Evolutionary conservation across 2,888 invertebrate species (phyloP).

Genomic region (Leptinotarsa juncta): DNA sequence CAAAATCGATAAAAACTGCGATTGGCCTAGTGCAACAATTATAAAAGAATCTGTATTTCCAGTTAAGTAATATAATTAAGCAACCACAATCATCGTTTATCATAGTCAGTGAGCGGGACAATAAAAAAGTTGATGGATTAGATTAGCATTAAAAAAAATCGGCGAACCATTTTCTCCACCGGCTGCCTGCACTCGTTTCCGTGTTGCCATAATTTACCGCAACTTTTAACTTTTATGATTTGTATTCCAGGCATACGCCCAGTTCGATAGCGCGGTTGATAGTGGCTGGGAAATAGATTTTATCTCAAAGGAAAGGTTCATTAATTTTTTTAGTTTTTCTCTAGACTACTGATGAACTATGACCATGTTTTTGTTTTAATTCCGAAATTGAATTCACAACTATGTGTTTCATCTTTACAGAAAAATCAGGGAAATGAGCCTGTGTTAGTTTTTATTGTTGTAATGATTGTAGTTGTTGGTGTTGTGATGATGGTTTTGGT

Average conservation of each 20-base stretch:
- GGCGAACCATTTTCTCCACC: conserved; percentile 21
- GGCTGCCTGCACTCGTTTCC: conserved; percentile 18
- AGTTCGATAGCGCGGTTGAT: neutral
- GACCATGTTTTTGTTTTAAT: too few species aligned
- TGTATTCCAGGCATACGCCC: conserved; percentile 7
- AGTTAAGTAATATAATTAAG: conserved; percentile 21
- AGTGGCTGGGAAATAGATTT: neutral
- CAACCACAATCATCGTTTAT: conserved; percentile 17
- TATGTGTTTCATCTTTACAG: too few species aligned
- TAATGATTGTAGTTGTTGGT: too few species aligned
- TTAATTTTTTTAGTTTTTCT: too few species aligned
- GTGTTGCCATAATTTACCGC: conserved; percentile 21
- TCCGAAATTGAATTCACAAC: too few species aligned
- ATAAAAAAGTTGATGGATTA: conserved; percentile 13
- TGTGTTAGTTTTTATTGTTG: too few species aligned
- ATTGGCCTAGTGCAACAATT: neutral
- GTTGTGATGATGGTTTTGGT: too few species aligned
- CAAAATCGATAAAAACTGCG: conserved; percentile 4
- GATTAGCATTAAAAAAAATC: conserved; percentile 20
- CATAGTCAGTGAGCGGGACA: conserved; percentile 12
- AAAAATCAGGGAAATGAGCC: too few species aligned
- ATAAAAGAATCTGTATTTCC: conserved; percentile 14
- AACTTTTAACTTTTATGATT: conserved; percentile 9
- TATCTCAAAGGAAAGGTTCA: too few species aligned
- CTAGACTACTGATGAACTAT: too few species aligned